Evolutionary conservation across 2,797 vertebrate species (phyloP).

Genomic region (Merluccius polli): DNA sequence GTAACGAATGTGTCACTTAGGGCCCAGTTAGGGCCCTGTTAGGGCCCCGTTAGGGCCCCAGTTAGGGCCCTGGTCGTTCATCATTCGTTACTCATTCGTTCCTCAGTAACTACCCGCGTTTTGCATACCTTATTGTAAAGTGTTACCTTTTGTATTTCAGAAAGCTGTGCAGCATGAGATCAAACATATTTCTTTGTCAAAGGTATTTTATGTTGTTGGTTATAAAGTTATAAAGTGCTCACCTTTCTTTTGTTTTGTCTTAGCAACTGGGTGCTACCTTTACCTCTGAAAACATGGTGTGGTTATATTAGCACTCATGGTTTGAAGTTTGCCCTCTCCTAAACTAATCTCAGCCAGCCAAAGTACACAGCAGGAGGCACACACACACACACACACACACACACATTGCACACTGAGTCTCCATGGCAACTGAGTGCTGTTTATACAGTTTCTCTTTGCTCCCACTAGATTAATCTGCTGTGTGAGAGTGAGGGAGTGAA

Average conservation of each 20-base stretch:
- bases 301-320: neutral
- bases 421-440: neutral
- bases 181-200: neutral
- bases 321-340: neutral
- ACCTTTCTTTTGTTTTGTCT: neutral
- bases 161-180: neutral
- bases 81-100: too few species aligned
- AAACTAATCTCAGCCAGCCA: neutral
- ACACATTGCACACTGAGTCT: neutral
- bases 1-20: too few species aligned
- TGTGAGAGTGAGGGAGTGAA: neutral
- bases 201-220: neutral
- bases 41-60: too few species aligned
- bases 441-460: neutral
- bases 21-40: too few species aligned
- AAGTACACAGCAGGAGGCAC: neutral
- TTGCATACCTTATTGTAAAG: too few species aligned
- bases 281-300: constrained; percentile 1
- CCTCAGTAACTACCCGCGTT: too few species aligned
- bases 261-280: neutral
- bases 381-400: constrained; percentile 7
- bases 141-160: too few species aligned
- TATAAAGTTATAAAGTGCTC: neutral
- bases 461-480: neutral
- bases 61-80: too few species aligned